Evolutionary conservation across 2,888 invertebrate genomes (phyloP), one percentile per base, ranked within the genome.

Genomic region (Drosophila flavopinicola): DNA sequence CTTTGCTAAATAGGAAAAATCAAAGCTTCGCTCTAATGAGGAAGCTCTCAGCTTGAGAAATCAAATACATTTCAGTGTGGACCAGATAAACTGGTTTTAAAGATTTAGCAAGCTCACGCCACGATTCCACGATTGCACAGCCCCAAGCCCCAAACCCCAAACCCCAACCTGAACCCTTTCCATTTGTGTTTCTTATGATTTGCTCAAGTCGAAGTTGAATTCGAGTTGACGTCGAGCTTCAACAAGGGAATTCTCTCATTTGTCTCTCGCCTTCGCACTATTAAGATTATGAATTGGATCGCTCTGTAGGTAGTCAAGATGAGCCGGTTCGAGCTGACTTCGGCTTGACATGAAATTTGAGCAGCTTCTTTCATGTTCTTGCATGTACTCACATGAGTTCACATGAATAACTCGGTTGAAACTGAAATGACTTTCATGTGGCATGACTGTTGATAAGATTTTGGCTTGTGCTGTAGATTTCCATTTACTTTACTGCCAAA

Each of bases 41-140:
- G 85, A 80, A 73, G 63, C 64, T 32, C 39, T n/a, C 27, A 30
- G 15, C 54, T 61, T 72, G 67, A 66, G 65, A 76, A 72, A 75
- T 76, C 72, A 59, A 35, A 64, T 29, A 13, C 38, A 32, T 39
- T 58, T 75, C 65, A 61, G 78, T 66, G 57, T 25, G 48, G 73
- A 73, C 80, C 63, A 75, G 80, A 85, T 77, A 77, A 73, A 83
- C 84, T 73, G 73, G 82, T 83, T 78, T 66, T 5, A n/a, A 25
- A 41, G 54, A 59, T 47, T 35, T 30, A 52, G 48, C 72, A 42
- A 56, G 23, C 41, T 51, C 41, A 52, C 17, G 58, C 58, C n/a
- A 65, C 10, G 15, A 15, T 35, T 45, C 24, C 42, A 38, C n/a
- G n/a, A n/a, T n/a, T n/a, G n/a, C n/a, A n/a, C n/a, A n/a, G n/a